Evolutionary conservation across 2,888 invertebrate species (phyloP).

Genomic region (Eristalis tenax): DNA sequence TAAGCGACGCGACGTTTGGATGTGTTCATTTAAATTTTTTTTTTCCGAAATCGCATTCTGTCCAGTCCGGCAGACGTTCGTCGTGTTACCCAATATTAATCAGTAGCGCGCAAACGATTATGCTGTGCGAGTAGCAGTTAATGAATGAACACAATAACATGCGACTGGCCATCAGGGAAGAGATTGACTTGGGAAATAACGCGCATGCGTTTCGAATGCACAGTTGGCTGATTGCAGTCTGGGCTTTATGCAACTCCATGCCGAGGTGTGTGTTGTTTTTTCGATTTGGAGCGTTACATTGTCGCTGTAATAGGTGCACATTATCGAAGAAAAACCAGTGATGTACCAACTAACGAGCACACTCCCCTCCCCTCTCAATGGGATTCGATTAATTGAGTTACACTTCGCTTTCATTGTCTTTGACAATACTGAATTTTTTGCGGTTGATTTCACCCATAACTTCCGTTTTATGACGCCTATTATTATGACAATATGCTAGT

Average conservation of each 20-base stretch:
- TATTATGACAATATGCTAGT: slow-evolving; percentile 39
- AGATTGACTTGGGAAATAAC: slow-evolving; percentile 47
- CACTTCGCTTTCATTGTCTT: slow-evolving; percentile 1
- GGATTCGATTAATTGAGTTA: no score
- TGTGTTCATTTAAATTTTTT: neutral
- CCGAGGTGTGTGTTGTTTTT: slow-evolving; percentile 27
- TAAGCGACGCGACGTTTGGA: neutral
- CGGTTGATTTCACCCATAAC: slow-evolving; percentile 43
- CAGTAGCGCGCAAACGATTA: slow-evolving; percentile 1
- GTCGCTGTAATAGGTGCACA: neutral
- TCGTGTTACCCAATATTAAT: slow-evolving; percentile 16
- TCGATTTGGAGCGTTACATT: slow-evolving; percentile 24
- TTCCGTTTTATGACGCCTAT: slow-evolving; percentile 60
- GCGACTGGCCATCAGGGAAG: slow-evolving; percentile 11
- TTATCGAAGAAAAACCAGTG: slow-evolving; percentile 3
- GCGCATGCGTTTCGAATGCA: slow-evolving; percentile 42
- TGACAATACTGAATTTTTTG: slow-evolving; percentile 34
- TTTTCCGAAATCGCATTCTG: neutral
- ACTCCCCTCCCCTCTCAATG: neutral
- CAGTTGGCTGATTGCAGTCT: slow-evolving; percentile 35
- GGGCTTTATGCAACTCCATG: slow-evolving; percentile 32
- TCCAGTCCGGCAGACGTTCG: neutral
- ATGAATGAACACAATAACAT: slow-evolving; percentile 23
- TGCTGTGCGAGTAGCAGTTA: slow-evolving; percentile 8
- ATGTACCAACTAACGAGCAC: neutral